Conservation (phyloP, 2,888 invertebrate genomes). For the Fabriciana adippe region DNA sequence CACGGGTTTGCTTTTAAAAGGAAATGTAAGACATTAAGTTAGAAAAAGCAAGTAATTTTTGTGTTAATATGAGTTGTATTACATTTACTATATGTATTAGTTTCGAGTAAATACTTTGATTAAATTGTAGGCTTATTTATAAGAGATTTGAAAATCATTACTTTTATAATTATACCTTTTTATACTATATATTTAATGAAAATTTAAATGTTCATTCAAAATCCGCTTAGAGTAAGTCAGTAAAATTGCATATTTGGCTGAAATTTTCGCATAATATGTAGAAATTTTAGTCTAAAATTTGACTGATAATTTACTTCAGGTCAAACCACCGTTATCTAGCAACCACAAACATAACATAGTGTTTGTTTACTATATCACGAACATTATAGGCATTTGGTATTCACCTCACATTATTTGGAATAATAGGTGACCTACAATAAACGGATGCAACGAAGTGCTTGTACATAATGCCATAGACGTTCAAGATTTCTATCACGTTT, state of each 20-base stretch:
- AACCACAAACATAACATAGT: conserved; percentile 7
- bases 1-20: conserved; percentile 52
- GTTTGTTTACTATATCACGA: conserved; percentile 19
- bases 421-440: conserved; percentile 33
- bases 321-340: conserved; percentile 10
- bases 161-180: too few relatives aligned
- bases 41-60: not conserved
- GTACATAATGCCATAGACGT: conserved; percentile 30
- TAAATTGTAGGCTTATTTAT: too few relatives aligned
- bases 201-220: too few relatives aligned
- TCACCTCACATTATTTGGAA: conserved; percentile 30
- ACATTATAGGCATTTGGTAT: conserved; percentile 25
- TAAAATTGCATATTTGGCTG: too few relatives aligned
- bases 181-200: too few relatives aligned
- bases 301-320: conserved; percentile 15
- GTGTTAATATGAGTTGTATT: not conserved
- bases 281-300: not conserved
- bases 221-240: too few relatives aligned
- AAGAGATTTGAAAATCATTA: too few relatives aligned
- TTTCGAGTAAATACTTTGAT: too few relatives aligned
- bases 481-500: conserved; percentile 41
- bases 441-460: conserved; percentile 21
- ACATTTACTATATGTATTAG: too few relatives aligned
- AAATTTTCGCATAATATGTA: too few relatives aligned
- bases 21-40: conserved; percentile 25